phyloP scores from a whole-genome alignment of 2,797 vertebrate species.

The Liparis tanakae region DNA sequence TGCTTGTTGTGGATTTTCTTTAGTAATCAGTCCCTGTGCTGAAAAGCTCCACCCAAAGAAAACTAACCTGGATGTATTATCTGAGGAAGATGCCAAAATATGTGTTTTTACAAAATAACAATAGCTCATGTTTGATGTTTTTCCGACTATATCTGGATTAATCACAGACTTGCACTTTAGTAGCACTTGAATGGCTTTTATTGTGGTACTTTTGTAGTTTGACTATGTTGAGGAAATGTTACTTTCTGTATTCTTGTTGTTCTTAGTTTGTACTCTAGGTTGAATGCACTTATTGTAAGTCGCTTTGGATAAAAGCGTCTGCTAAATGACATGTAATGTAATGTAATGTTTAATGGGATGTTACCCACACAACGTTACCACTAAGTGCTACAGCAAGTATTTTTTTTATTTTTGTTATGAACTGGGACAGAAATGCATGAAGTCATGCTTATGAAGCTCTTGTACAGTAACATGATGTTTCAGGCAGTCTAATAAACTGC shows the following conservation, averaged over 20 bases:
- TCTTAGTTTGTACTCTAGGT: too few species aligned
- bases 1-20: constrained; percentile 9
- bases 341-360: not conserved
- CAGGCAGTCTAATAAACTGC: not conserved
- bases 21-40: constrained; percentile 3
- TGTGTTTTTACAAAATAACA: not conserved
- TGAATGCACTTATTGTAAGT: too few species aligned
- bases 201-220: too few species aligned
- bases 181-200: too few species aligned
- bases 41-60: constrained; percentile 2
- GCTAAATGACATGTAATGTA: too few species aligned
- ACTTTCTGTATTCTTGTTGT: too few species aligned
- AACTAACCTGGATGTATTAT: not conserved
- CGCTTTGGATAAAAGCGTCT: too few species aligned
- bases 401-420: not conserved
- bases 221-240: too few species aligned
- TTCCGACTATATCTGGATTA: too few species aligned
- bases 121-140: not conserved
- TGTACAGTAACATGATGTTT: constrained; percentile 18
- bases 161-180: too few species aligned
- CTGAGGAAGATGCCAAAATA: not conserved
- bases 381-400: not conserved
- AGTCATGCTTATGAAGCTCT: constrained; percentile 3
- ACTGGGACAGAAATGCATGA: constrained; percentile 4
- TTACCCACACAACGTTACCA: not conserved